Evolutionary conservation across 2,797 vertebrate species (phyloP).

Genomic region (Muscicapa comitata): DNA sequence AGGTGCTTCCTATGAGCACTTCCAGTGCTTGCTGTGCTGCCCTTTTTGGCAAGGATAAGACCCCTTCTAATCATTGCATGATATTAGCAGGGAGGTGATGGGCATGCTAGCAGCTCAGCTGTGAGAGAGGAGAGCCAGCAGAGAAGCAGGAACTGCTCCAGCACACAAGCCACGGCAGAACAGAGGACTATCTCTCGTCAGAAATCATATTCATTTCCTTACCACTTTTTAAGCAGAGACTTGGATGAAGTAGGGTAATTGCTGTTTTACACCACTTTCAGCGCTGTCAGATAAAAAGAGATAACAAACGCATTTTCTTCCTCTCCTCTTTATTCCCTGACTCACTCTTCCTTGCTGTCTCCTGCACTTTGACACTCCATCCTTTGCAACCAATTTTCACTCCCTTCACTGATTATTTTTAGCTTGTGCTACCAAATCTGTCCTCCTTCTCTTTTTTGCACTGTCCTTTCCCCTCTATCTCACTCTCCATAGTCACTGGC

Average conservation of each 20-base stretch:
- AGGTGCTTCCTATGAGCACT: neutral
- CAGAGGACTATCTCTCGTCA: neutral
- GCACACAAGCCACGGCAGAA: neutral
- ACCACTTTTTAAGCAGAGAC: neutral
- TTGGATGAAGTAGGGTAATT: neutral
- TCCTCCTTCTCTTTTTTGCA: neutral
- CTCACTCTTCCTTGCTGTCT: constrained; percentile 3
- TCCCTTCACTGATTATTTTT: constrained; percentile 34
- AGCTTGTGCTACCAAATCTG: neutral
- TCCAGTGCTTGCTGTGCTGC: neutral
- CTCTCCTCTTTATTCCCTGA: neutral
- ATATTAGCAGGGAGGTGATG: neutral
- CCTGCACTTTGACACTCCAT: constrained; percentile 27
- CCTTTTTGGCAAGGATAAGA: neutral
- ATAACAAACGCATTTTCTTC: neutral
- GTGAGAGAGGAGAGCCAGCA: neutral
- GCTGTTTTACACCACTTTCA: constrained; percentile 3
- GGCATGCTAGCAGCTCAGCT: neutral
- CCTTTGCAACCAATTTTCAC: constrained; percentile 2
- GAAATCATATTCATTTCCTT: neutral
- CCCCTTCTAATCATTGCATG: neutral
- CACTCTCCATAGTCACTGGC: neutral
- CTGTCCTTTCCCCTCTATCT: neutral
- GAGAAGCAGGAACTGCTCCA: neutral
- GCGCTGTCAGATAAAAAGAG: neutral